phyloP scores from a whole-genome alignment of 2,888 invertebrate genomes.

The Philereme transversata region DNA sequence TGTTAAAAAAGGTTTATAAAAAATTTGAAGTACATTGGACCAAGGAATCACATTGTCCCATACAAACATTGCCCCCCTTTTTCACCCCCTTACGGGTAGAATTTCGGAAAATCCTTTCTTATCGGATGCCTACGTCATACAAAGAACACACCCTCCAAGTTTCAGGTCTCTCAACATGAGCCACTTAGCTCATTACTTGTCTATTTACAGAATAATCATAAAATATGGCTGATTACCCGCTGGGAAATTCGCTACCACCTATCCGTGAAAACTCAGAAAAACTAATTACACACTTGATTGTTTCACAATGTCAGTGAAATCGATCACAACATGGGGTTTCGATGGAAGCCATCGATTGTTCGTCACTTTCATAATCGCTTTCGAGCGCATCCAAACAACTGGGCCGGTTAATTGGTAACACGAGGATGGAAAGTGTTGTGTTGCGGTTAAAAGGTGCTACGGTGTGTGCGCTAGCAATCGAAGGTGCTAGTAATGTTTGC shows the following conservation, averaged over 20 bases:
- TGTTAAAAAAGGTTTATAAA: too few species aligned
- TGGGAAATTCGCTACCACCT: conserved; percentile 20
- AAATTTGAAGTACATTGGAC: too few species aligned
- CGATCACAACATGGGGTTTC: conserved; percentile 20
- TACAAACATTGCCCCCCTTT: too few species aligned
- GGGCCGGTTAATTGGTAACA: conserved; percentile 18
- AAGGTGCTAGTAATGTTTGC: background rate
- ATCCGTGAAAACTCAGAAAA: conserved; percentile 23
- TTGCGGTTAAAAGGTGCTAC: conserved; percentile 14
- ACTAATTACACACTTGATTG: conserved; percentile 24
- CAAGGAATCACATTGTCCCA: too few species aligned
- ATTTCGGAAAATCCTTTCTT: too few species aligned
- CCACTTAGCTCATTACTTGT: too few species aligned
- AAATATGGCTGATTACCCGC: background rate
- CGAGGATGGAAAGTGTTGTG: conserved; percentile 24
- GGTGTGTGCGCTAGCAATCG: background rate
- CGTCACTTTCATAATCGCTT: conserved; percentile 28
- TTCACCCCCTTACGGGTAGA: too few species aligned
- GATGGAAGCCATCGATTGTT: conserved; percentile 17
- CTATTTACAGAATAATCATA: too few species aligned
- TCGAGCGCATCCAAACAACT: conserved; percentile 24
- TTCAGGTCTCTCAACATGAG: too few species aligned
- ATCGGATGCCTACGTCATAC: too few species aligned
- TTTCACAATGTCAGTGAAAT: conserved; percentile 23
- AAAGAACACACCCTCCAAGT: too few species aligned